phyloP scores from a whole-genome alignment of 2,888 invertebrate genomes.

The Acanthosepion pharaonis region DNA sequence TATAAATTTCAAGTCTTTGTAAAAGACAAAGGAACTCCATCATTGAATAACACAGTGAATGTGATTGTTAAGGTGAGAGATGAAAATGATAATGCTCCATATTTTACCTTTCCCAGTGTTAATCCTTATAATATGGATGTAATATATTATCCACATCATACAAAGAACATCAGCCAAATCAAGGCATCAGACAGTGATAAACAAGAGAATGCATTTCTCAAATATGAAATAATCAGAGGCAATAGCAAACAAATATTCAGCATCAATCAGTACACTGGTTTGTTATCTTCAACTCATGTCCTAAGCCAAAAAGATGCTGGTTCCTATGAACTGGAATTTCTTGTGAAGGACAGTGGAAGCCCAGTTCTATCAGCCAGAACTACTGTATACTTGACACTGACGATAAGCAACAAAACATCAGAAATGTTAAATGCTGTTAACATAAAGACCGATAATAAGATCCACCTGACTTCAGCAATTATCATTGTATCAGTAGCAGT shows the following conservation, averaged over 20 bases:
- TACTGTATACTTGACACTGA: neutral
- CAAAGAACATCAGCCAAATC: neutral
- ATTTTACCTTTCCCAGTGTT: neutral
- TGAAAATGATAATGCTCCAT: slow-evolving; percentile 2
- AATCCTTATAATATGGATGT: neutral
- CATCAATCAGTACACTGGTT: neutral
- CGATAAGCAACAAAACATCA: neutral
- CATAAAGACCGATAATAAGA: neutral
- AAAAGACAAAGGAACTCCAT: neutral
- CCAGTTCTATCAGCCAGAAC: slow-evolving; percentile 2
- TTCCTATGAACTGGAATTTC: neutral
- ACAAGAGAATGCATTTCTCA: neutral
- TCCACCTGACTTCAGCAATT: neutral
- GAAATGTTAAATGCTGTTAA: neutral
- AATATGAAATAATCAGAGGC: neutral
- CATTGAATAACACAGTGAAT: slow-evolving; percentile 2
- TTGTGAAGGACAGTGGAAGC: neutral
- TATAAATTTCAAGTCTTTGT: neutral
- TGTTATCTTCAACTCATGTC: neutral
- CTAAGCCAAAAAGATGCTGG: neutral
- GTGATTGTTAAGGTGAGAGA: neutral
- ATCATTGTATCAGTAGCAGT: neutral
- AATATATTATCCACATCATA: neutral
- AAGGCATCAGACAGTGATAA: neutral
- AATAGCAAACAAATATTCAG: neutral